Percentiles rank a stretch among this genome's conserved stretches.
These are phyloP conservation scores for Illadopsis cleaveri DNA, from an alignment of 2,113 vertebrate species.

Conservation along the genomic window DNA sequence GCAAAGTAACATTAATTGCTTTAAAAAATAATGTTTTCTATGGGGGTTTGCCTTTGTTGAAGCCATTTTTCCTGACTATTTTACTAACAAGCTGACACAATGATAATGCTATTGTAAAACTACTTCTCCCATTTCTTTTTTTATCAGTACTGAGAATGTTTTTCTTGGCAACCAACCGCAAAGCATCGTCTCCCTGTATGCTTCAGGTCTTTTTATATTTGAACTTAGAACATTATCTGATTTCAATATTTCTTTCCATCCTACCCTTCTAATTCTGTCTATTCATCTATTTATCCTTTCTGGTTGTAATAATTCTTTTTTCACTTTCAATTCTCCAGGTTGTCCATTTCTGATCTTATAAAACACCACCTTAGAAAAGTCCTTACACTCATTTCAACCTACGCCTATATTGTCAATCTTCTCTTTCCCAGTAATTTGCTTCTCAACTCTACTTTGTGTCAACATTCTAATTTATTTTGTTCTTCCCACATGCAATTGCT, in stretches of 20 bases:
- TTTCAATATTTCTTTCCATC: background rate
- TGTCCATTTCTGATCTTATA: background rate
- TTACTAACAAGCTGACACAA: background rate
- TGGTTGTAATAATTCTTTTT: background rate
- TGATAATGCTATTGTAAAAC: background rate
- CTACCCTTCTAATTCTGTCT: background rate
- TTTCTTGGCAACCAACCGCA: background rate
- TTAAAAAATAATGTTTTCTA: background rate
- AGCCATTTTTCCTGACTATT: background rate
- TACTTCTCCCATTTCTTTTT: background rate
- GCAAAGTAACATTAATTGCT: background rate
- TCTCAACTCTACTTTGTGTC: background rate
- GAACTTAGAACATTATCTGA: background rate
- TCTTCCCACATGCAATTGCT: background rate
- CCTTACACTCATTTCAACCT: background rate
- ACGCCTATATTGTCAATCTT: background rate
- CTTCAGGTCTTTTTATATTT: background rate
- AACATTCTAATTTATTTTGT: background rate
- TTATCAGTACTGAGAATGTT: background rate
- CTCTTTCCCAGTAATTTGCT: background rate
- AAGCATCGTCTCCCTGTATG: accelerated
- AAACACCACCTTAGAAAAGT: background rate
- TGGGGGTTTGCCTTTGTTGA: background rate
- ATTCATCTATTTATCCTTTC: background rate
- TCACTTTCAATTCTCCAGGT: background rate